Evolutionary conservation across 2,797 vertebrate genomes (phyloP), one percentile per base, ranked within the genome.

Genomic region (Molossus alvarezi): DNA sequence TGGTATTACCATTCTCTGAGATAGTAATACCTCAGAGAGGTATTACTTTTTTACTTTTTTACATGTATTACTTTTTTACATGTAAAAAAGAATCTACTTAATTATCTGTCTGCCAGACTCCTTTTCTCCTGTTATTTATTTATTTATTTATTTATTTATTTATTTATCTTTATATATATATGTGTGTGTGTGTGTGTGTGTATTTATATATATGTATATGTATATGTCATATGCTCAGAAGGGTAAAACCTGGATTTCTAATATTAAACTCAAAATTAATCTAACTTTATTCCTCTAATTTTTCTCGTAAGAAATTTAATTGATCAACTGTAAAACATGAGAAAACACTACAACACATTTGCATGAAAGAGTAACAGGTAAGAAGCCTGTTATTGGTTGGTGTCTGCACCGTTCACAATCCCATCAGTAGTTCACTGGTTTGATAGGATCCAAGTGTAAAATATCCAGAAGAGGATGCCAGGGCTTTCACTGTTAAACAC

Each of bases 191-290:
- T 33, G 33, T 33, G 33, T 33, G 33, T 33, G 2, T 33, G 33
- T 33, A 33, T 33, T 10, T 29, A 25, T 29, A 12, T 29, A 25
- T 29, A 12, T 45, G 4, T 45, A 5, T 45, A 45, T 45, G 6
- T 55, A 37, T 41, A 86, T 77, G 18, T 67, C 9, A 73, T 80
- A 65, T 72, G 27, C 0, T 55, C 81, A 77, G 79, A 23, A 88
- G 15, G 14, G 3, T 88, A 21, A 76, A 72, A 71, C 21, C 18
- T 71, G 20, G 12, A 88, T 85, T 88, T 77, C 12, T 60, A 88
- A 87, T 87, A 64, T 58, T 79, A 95, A 77, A 57, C 20, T 95
- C 7, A 81, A 41, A 72, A 91, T 83, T 69, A 96, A 48, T 75
- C 23, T 75, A 84, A 76, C 60, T 82, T 65, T 76, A 81, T 91